A percentile compares a stretch with the other conserved stretches of the same genome.
These are phyloP conservation scores for Cephus runcator DNA, from an alignment of 2,888 invertebrate genomes.

Conservation along the genomic window DNA sequence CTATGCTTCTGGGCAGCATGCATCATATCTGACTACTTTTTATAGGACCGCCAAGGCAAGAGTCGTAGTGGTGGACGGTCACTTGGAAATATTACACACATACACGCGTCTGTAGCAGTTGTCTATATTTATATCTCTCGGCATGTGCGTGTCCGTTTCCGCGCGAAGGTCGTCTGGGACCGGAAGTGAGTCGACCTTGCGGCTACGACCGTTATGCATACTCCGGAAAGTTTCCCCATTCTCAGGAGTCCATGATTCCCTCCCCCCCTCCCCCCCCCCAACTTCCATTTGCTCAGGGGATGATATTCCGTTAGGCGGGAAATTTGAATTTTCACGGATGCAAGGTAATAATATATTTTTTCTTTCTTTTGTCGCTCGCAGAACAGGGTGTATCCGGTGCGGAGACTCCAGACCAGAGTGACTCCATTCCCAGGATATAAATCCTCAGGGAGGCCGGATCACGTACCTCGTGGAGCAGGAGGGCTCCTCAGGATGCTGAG, in stretches of 20 bases:
- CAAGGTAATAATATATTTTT: neutral
- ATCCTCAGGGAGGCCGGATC: neutral
- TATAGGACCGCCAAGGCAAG: constrained; percentile 25
- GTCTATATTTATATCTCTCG: constrained; percentile 35
- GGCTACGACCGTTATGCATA: constrained; percentile 54
- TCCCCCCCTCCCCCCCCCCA: neutral
- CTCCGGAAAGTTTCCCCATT: constrained; percentile 35
- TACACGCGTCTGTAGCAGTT: constrained; percentile 8
- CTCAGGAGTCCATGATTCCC: neutral
- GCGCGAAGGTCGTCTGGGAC: constrained; percentile 59
- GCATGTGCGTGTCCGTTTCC: constrained; percentile 55
- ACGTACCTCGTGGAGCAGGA: constrained; percentile 7
- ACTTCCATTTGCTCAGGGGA: neutral
- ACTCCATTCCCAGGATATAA: neutral
- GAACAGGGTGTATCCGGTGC: neutral
- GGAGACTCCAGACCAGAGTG: neutral
- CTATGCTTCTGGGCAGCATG: constrained; percentile 3
- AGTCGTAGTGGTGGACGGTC: constrained; percentile 11
- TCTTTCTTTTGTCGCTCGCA: neutral
- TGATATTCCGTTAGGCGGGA: neutral
- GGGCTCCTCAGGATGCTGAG: constrained; percentile 58
- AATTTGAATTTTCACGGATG: neutral
- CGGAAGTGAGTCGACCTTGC: constrained; percentile 64
- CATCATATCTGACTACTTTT: constrained; percentile 31
- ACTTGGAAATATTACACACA: neutral